A percentile compares a stretch with the other conserved stretches of the same genome.
Conservation (phyloP, 64 coral and sea anemone species). For the Actinia tenebrosa region DNA sequence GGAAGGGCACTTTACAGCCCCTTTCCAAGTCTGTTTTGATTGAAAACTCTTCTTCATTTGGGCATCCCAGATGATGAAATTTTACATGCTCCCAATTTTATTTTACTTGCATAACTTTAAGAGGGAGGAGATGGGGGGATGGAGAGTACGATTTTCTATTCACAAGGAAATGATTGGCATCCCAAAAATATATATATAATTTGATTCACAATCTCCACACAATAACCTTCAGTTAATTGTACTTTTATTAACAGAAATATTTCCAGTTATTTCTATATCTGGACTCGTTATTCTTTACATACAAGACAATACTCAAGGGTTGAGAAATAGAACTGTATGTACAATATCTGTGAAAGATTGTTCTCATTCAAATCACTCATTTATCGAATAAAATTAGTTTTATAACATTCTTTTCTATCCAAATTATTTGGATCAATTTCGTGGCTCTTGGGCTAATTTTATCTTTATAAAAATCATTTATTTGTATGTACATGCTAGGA, state of each 20-base stretch:
- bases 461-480: conserved; percentile 3
- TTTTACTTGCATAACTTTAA: too few relatives aligned
- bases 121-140: too few relatives aligned
- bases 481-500: neutral
- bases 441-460: neutral
- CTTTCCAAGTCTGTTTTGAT: too few relatives aligned
- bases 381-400: neutral
- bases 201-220: neutral
- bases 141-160: too few relatives aligned
- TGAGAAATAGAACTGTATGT: neutral
- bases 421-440: neutral
- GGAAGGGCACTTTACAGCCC: too few relatives aligned
- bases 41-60: too few relatives aligned
- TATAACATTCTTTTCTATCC: neutral
- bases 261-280: neutral
- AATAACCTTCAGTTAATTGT: neutral
- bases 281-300: neutral
- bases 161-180: too few relatives aligned
- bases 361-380: neutral
- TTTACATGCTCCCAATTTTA: too few relatives aligned
- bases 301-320: neutral
- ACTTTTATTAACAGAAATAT: neutral
- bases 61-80: too few relatives aligned
- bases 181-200: too few relatives aligned
- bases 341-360: neutral